phyloP scores from a whole-genome alignment of 2,888 invertebrate genomes.

The Ferdinandea cuprea region DNA sequence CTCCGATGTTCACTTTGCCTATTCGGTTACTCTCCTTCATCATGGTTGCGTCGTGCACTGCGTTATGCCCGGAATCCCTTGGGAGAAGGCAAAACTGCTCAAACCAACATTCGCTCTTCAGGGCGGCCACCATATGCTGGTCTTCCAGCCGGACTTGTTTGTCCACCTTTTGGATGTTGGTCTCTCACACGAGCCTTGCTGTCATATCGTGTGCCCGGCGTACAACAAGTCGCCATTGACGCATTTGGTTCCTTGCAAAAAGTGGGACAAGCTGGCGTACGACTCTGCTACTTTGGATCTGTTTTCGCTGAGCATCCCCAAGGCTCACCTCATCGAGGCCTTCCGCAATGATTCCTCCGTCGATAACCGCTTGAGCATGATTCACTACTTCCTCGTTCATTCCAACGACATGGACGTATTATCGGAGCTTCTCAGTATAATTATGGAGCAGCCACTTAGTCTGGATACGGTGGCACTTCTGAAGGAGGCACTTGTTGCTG shows the following conservation, averaged over 20 bases:
- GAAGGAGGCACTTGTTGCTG: constrained; percentile 92
- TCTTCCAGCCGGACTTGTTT: constrained; percentile 92
- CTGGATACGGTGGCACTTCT: constrained; percentile 85
- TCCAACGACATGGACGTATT: constrained; percentile 89
- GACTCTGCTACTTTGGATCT: constrained; percentile 90
- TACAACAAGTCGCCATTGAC: constrained; percentile 83
- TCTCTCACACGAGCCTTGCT: constrained; percentile 91
- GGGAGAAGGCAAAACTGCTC: constrained; percentile 89
- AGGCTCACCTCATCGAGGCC: constrained; percentile 87
- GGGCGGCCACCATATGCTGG: constrained; percentile 90
- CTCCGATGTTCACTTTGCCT: constrained; percentile 89
- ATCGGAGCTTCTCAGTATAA: constrained; percentile 87
- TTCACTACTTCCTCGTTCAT: constrained; percentile 92
- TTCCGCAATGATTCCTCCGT: constrained; percentile 87
- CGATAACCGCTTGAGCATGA: constrained; percentile 90
- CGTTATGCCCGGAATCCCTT: constrained; percentile 91
- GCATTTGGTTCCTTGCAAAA: constrained; percentile 86
- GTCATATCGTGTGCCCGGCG: constrained; percentile 89
- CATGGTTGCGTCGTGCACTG: constrained; percentile 93
- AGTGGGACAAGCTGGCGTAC: constrained; percentile 82
- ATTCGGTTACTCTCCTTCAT: constrained; percentile 91
- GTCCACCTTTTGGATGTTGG: constrained; percentile 94
- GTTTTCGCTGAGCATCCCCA: constrained; percentile 86
- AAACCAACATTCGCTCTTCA: constrained; percentile 91
- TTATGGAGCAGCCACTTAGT: constrained; percentile 86